Percentiles rank a stretch among this genome's conserved stretches.
These are phyloP conservation scores for Coracias cyanogaster DNA, from an alignment of 2,797 vertebrate genomes.

Conservation along the genomic window DNA sequence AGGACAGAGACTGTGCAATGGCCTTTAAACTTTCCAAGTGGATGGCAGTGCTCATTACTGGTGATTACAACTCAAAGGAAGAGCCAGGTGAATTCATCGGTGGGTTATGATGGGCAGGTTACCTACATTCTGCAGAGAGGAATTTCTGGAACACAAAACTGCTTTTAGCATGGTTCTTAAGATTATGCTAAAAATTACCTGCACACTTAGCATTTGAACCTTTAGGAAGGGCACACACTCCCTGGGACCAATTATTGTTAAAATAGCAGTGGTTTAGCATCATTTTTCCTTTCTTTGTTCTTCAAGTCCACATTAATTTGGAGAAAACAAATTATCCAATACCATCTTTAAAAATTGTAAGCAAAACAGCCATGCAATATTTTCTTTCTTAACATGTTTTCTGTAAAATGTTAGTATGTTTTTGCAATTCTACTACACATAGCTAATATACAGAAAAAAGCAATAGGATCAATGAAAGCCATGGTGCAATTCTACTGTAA, in stretches of 20 bases:
- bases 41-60: neutral
- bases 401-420: neutral
- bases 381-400: neutral
- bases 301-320: neutral
- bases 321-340: neutral
- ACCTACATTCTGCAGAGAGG: neutral
- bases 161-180: neutral
- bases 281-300: neutral
- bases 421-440: constrained; percentile 25
- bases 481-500: neutral
- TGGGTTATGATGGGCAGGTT: neutral
- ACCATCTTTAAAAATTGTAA: neutral
- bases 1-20: neutral
- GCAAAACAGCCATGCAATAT: neutral
- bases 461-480: neutral
- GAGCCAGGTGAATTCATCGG: neutral
- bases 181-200: neutral
- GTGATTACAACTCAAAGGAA: neutral
- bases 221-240: neutral
- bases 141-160: neutral
- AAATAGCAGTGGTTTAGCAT: neutral
- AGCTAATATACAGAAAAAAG: neutral
- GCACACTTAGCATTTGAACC: neutral
- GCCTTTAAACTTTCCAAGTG: neutral
- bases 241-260: neutral